Base-by-base conservation (phyloP, 2,888 invertebrate genomes). In the Uloborus plumipes region DNA sequence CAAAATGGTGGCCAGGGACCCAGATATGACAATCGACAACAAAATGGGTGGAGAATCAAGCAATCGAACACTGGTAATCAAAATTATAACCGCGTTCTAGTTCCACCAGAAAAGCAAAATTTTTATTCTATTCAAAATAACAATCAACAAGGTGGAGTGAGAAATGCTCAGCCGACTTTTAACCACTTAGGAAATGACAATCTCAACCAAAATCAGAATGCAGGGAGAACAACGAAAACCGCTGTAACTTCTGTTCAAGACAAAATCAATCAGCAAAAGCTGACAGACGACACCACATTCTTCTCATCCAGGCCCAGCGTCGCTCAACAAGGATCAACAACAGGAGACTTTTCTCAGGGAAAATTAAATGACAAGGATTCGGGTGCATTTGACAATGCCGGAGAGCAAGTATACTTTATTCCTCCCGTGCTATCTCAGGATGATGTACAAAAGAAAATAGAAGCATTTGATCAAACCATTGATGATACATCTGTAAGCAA, bases 391-490 rank as follows among this genome's bases (percentile, higher is more conserved):
- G 62, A 55, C n/a, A 72, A 6, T 51, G 18, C 67, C 11, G 50
- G 16, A 2, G 79, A 26, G 26, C 26, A 73, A 26, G 53, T 80
- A 20, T 80, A 80, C 14, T 80, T 80, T 18, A 59, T 80, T 15
- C 78, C 78, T 18, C 73, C 72, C 7, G 39, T 80, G 22, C 55
- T 67, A 18, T 49, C 73, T 16, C 66, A 66, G 26, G 69, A 73
- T 49, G 69, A 73, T 39, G 62, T 62, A 11, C 80, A 80, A 31
- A 79, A 72, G 6, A 72, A 79, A 22, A 69, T 80, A n/a, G 55
- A 66, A 55, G 67, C 73, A 18, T 73, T 80, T 18, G 80, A 74
- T 69, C 69, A 50, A 22, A 39, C 61, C 15, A 59, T 55, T 4
- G 51, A 13, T 7, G 71, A 39, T 15, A 39, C 31, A 2, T n/a